Conservation (phyloP, 1,140 invertebrate genomes). For the Mylabris phalerata region DNA sequence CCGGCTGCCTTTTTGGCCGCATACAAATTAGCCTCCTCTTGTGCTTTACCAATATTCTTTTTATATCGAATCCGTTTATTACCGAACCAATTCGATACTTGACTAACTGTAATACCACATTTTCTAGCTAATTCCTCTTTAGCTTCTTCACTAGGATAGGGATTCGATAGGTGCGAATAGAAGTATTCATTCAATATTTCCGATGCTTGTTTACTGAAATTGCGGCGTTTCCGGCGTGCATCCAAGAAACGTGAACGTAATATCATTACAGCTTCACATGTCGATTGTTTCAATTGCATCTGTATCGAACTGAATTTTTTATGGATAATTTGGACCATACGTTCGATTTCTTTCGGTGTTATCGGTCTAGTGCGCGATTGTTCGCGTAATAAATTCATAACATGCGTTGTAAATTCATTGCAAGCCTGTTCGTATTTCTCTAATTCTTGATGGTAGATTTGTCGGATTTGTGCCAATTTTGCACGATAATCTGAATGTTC, state of each 20-base stretch:
- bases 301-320: conserved; percentile 99
- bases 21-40: conserved; percentile 99
- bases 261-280: conserved; percentile 99
- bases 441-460: conserved; percentile 98
- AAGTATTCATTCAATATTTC: conserved; percentile 99
- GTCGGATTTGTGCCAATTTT: conserved; percentile 97
- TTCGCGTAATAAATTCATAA: conserved; percentile 95
- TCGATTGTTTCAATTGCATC: conserved; percentile 99
- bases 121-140: conserved; percentile 99
- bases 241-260: conserved; percentile 88
- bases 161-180: conserved; percentile 98
- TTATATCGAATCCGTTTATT: conserved; percentile 99
- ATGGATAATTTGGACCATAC: conserved; percentile 99
- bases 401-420: conserved; percentile 99
- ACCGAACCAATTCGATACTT: conserved; percentile 99
- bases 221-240: conserved; percentile 95
- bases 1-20: conserved; percentile 98
- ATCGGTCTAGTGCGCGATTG: conserved; percentile 95
- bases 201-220: conserved; percentile 99
- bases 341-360: conserved; percentile 92
- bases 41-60: conserved; percentile 99
- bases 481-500: conserved; percentile 99
- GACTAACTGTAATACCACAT: conserved; percentile 96
- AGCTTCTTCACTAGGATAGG: conserved; percentile 99
- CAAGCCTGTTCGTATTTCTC: conserved; percentile 99